Percentiles rank a stretch among this genome's conserved stretches.
These are phyloP conservation scores for Magallana nippona DNA, from an alignment of 2,888 invertebrate genomes.

Conservation along the genomic window DNA sequence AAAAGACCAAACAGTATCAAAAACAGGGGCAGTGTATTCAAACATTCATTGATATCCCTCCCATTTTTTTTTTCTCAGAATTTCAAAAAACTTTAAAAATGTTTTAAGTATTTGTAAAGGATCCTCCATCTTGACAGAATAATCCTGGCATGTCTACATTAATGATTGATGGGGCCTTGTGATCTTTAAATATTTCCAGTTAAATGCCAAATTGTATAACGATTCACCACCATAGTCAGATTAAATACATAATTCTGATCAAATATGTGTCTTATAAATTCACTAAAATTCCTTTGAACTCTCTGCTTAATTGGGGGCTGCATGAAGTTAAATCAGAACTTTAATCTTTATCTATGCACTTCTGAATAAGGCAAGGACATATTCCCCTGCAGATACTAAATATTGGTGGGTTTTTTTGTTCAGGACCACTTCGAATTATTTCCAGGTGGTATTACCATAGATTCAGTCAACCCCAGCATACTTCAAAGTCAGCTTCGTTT, in stretches of 20 bases:
- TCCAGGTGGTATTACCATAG: not conserved
- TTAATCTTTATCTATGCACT: constrained; percentile 2
- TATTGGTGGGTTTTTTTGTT: not conserved
- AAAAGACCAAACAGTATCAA: constrained; percentile 5
- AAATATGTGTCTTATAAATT: constrained; percentile 11
- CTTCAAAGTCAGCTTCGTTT: constrained; percentile 22
- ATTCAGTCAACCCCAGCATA: constrained; percentile 11
- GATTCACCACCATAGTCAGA: constrained; percentile 15
- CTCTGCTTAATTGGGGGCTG: constrained; percentile 7
- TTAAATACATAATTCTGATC: constrained; percentile 33
- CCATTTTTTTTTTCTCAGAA: constrained; percentile 13
- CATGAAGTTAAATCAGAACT: constrained; percentile 17
- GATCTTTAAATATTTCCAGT: constrained; percentile 18
- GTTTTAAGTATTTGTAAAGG: constrained; percentile 29
- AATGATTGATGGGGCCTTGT: constrained; percentile 33
- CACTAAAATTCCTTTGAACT: constrained; percentile 32
- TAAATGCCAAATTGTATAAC: constrained; percentile 23
- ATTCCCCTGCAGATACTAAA: constrained; percentile 28
- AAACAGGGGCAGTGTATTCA: not conserved
- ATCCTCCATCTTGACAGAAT: constrained; percentile 15
- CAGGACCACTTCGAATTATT: not conserved
- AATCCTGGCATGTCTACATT: constrained; percentile 23
- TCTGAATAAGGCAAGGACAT: not conserved
- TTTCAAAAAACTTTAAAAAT: not conserved
- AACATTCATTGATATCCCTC: not conserved